These are phyloP conservation scores for Megaleporinus macrocephalus DNA, from an alignment of 2,113 vertebrate genomes.

Conservation along the genomic window DNA sequence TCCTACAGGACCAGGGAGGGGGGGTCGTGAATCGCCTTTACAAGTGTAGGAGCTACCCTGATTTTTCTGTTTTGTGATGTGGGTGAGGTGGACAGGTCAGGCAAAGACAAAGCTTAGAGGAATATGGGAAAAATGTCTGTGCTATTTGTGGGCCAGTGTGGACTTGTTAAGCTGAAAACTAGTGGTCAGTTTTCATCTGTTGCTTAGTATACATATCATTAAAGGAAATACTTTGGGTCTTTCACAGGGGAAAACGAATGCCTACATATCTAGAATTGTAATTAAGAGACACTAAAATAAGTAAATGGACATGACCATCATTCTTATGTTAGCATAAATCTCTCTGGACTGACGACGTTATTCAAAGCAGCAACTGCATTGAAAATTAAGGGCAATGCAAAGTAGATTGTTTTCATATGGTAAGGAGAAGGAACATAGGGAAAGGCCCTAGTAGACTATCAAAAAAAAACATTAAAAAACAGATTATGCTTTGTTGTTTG, in stretches of 20 bases:
- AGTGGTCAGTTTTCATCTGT: background rate
- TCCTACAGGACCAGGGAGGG: slow-evolving; percentile 15
- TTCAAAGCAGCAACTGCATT: slow-evolving; percentile 17
- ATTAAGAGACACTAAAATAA: background rate
- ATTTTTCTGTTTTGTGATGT: slow-evolving; percentile 22
- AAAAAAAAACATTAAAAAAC: background rate
- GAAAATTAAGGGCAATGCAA: slow-evolving; percentile 16
- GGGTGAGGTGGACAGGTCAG: background rate
- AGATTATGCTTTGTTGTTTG: slow-evolving; percentile 25
- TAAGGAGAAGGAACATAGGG: background rate
- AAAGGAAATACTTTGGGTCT: background rate
- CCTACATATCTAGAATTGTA: background rate
- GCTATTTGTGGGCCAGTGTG: background rate
- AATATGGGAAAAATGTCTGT: background rate
- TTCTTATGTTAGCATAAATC: background rate
- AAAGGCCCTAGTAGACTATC: background rate
- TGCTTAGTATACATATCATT: background rate
- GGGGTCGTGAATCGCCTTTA: slow-evolving; percentile 31
- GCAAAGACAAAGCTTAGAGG: background rate
- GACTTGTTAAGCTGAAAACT: background rate
- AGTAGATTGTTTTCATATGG: slow-evolving; percentile 3
- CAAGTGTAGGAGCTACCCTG: background rate
- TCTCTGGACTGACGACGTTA: slow-evolving; percentile 5
- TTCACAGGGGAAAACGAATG: background rate
- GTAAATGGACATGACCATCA: slow-evolving; percentile 16